Evolutionary conservation across 2,113 vertebrate genomes (phyloP).

Genomic region (Sardina pilchardus): DNA sequence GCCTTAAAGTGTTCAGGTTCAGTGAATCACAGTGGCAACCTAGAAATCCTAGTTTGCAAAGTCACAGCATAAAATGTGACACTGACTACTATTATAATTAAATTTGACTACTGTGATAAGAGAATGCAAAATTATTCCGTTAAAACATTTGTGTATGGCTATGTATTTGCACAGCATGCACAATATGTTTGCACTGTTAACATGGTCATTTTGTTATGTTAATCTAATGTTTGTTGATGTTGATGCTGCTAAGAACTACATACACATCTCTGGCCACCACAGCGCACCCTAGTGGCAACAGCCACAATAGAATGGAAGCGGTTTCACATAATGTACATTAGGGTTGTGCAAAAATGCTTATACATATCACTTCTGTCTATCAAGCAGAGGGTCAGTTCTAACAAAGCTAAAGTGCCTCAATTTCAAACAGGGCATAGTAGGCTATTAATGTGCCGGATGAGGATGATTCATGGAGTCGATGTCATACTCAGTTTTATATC

Average conservation of each 20-base stretch:
- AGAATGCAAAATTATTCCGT: no score
- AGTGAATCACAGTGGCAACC: no score
- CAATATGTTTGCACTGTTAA: no score
- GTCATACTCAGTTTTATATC: background rate
- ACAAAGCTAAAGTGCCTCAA: background rate
- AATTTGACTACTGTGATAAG: no score
- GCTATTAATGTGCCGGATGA: background rate
- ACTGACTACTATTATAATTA: no score
- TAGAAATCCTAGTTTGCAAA: no score
- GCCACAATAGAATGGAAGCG: background rate
- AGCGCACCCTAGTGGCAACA: background rate
- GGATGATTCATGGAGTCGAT: background rate
- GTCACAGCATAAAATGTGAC: no score
- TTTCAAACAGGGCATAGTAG: background rate
- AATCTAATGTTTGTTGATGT: no score
- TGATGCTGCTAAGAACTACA: background rate
- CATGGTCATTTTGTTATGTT: no score
- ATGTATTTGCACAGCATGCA: no score
- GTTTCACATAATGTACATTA: background rate
- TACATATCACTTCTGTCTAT: background rate
- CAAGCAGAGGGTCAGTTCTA: background rate
- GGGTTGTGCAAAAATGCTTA: background rate
- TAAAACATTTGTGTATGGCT: no score
- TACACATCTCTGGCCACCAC: background rate
- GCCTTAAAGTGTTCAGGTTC: no score